Evolutionary conservation across 2,888 invertebrate species (phyloP).

Genomic region (Alentia gelatinosa): DNA sequence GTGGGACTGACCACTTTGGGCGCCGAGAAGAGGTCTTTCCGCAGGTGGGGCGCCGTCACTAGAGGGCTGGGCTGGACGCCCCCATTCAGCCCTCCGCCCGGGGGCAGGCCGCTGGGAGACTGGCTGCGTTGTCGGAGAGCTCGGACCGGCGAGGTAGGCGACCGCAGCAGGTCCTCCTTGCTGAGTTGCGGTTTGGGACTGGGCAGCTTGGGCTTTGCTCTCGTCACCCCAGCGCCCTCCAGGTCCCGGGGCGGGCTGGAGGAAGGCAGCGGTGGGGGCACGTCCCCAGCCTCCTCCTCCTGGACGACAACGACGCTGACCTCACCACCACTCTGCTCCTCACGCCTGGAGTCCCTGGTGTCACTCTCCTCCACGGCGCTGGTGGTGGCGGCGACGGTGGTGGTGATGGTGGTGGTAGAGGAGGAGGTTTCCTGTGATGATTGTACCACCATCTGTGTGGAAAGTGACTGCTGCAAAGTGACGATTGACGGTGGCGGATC

Average conservation of each 20-base stretch:
- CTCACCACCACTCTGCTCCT: not conserved
- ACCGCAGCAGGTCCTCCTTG: not conserved
- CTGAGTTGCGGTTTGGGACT: not conserved
- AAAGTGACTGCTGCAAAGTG: not conserved
- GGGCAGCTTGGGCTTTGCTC: not conserved
- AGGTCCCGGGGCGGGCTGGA: not conserved
- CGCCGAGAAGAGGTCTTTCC: conserved; percentile 40
- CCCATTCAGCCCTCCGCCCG: not conserved
- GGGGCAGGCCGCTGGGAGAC: not conserved
- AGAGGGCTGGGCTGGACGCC: not conserved
- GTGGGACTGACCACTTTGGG: conserved; percentile 45
- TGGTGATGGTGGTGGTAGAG: not conserved
- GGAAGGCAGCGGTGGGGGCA: conserved; percentile 32
- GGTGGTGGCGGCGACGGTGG: not conserved
- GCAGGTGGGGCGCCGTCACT: conserved; percentile 13
- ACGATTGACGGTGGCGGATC: conserved; percentile 23
- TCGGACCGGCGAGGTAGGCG: not conserved
- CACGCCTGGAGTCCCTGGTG: not conserved
- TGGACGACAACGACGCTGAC: not conserved
- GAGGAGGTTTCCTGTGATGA: not conserved
- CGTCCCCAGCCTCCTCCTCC: not conserved
- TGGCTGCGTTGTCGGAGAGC: conserved; percentile 30
- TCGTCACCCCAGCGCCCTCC: not conserved
- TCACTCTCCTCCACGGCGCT: not conserved
- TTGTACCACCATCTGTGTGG: conserved; percentile 13